Evolutionary conservation across 2,888 invertebrate genomes (phyloP), one percentile per base, ranked within the genome.

Genomic region (Lamellibrachia columna): DNA sequence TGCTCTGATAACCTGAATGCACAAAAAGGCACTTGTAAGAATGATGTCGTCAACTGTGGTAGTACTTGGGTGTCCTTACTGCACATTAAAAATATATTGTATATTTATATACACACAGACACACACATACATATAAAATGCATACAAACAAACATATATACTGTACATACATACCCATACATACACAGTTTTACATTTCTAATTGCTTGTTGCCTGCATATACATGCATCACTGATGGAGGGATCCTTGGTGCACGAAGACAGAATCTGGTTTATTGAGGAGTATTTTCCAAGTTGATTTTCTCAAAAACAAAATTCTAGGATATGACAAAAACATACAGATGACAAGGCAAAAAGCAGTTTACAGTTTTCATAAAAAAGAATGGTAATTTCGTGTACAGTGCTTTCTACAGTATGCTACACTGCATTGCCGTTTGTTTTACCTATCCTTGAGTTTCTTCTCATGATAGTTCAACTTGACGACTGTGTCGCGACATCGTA

Each of bases 381-480:
- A 40, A 40, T 40, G 40, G 40, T 40, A 40, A 40, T 40, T 40
- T 40, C 1, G 40, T 40, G 40, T 40, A 40, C 40, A 40, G 40
- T 40, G 40, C 40, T 40, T 40, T 40, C 40, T 40, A 40, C 40
- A 40, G 40, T 40, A 40, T 2, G 58, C 15, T 58, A 15, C 58
- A 11, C 8, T 11, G 58, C 11, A 15, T 8, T 58, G 58, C 15
- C 8, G 15, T 15, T 11, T 58, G 58, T 7, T 7, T 7, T 22
- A 75, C 75, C 75, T 52, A 15, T 28, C 11, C 90, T 96, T 95
- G 90, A 97, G 95, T 92, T 96, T 95, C 93, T 96, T 95, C 95
- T 97, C 97, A 93, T 96, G 95, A 92, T 97, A 96, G 95, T 97
- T 96, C 92, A 97, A 93, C 92, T 95, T 95, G 92, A 94, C 94